phyloP scores from a whole-genome alignment of 2,888 invertebrate species.

The Diarsia brunnea region DNA sequence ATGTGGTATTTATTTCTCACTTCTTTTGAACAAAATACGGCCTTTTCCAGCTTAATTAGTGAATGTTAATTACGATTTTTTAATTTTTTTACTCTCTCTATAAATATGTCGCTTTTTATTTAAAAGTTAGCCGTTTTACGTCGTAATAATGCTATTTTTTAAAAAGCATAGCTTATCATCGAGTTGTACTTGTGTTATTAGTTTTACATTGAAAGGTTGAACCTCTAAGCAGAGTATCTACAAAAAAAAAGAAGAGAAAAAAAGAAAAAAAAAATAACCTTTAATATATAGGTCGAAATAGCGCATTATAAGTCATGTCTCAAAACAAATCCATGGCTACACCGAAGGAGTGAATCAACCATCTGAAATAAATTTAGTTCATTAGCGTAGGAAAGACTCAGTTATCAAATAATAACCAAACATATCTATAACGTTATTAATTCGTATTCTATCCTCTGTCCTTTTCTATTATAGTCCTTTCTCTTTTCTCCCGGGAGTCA shows the following conservation, averaged over 20 bases:
- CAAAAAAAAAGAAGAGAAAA: too few relatives aligned
- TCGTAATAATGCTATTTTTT: not conserved
- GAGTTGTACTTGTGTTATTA: not conserved
- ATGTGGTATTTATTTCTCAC: not conserved
- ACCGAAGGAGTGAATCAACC: too few relatives aligned
- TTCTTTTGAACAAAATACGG: not conserved
- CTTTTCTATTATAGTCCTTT: not conserved
- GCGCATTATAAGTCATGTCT: not conserved
- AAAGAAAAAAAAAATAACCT: too few relatives aligned
- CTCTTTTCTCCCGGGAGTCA: not conserved
- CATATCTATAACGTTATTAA: conserved; percentile 11
- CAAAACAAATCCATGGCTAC: too few relatives aligned
- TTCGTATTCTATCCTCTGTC: not conserved
- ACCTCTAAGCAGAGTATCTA: too few relatives aligned
- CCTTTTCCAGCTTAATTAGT: not conserved
- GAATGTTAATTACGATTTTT: too few relatives aligned
- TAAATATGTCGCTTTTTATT: not conserved
- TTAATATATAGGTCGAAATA: not conserved
- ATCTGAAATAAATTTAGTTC: not conserved
- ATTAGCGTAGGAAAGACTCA: not conserved
- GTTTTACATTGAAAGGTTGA: not conserved
- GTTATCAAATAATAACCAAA: not conserved
- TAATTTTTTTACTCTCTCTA: not conserved
- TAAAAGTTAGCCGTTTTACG: not conserved
- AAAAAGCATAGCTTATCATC: not conserved